Base-by-base conservation (phyloP, 1,140 invertebrate genomes). In the Euborellia annulipes region DNA sequence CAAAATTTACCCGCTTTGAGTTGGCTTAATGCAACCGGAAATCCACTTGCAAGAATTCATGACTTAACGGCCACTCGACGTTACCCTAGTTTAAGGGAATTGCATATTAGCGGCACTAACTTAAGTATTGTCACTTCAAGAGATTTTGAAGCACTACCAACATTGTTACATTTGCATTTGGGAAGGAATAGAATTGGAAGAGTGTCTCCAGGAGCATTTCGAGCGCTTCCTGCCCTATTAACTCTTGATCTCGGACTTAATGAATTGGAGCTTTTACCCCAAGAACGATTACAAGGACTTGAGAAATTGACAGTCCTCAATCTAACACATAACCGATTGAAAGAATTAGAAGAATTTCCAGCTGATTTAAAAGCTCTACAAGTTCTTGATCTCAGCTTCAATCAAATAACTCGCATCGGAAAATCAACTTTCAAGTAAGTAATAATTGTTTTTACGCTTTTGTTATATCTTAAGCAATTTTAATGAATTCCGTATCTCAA, bases 71-170 rank as follows among this genome's bases (percentile, higher is more conserved):
- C 71, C 6, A 69, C 73, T 30, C 70, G 66, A 53, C 16, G 23
- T 36, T 79, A 60, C 78, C 80, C n/a, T 52, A 45, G 34, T 58
- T 54, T 36, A 50, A 75, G 85, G 58, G 82, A 87, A 60, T 68
- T 92, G 7, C 77, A 84, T 55, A 79, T 90, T 44, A 79, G 76
- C 37, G 71, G 74, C 17, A 90, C 86, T 1, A 91, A 91, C 59
- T 64, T 92, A 11, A 84, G 75, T 2, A 79, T 90, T 41, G 70
- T 93, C 3, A 87, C 85, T 0, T 85, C 83, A 36, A 82, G 82
- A 55, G 88, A 91, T 54, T 90, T 93, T 55, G 78, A 85, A 55
- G 75, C 82, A n/a, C 90, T 90, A 54, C 79, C 83, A 2, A 73
- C 75, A 0, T 64, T 93, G 8, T 70, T 81, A 52, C 78, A 79